phyloP scores from a whole-genome alignment of 2,113 vertebrate species.

The Dolichotis patagonum region DNA sequence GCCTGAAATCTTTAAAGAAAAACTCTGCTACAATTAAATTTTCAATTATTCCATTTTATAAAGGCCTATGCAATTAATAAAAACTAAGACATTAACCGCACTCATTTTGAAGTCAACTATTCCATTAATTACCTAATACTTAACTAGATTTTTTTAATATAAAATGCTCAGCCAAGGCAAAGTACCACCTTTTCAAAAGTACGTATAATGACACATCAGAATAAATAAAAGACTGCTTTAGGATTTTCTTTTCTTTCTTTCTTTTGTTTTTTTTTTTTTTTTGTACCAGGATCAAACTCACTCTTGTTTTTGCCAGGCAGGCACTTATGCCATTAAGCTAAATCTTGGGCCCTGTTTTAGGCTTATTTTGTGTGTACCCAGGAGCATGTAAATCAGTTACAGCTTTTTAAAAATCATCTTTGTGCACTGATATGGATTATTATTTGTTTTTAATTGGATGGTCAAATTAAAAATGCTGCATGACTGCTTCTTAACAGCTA shows the following conservation, averaged over 20 bases:
- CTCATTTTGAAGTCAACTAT: constrained; percentile 81
- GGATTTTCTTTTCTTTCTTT: no score
- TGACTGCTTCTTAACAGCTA: constrained; percentile 5
- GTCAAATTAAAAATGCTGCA: constrained; percentile 54
- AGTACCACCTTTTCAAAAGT: constrained; percentile 55
- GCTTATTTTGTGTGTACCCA: background rate
- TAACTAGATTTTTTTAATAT: constrained; percentile 74
- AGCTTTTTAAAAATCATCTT: constrained; percentile 24
- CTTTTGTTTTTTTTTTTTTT: no score
- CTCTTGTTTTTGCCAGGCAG: no score
- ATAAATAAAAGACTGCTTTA: constrained; percentile 10
- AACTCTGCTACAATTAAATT: constrained; percentile 86
- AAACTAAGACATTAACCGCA: constrained; percentile 84
- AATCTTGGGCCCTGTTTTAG: background rate
- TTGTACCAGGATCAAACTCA: no score
- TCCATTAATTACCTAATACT: constrained; percentile 83
- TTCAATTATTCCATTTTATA: constrained; percentile 84
- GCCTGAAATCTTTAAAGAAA: constrained; percentile 84
- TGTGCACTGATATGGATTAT: background rate
- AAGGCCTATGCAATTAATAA: constrained; percentile 85
- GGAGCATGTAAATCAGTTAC: background rate
- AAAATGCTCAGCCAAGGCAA: constrained; percentile 47
- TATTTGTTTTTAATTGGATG: constrained; percentile 19
- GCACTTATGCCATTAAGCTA: no score
- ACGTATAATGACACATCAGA: background rate